A percentile compares a stretch with the other conserved stretches of the same genome.
Evolutionary conservation across 2,113 vertebrate species (phyloP).

Genomic region (Malurus alboscapulatus): DNA sequence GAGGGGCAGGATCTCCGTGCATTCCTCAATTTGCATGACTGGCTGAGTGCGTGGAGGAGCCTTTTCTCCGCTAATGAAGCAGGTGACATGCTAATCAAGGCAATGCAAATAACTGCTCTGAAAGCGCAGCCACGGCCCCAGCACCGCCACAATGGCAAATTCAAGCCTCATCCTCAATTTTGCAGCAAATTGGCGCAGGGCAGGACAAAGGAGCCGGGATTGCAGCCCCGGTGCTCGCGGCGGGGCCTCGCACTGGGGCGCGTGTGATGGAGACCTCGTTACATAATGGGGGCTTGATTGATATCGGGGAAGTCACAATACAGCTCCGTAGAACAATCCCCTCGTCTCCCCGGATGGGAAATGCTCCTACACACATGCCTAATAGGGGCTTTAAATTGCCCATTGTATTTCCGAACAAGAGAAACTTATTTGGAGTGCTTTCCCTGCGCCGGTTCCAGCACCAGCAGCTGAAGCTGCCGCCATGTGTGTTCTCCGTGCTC

Average conservation of each 20-base stretch:
- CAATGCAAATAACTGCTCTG: slow-evolving; percentile 22
- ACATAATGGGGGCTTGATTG: slow-evolving; percentile 62
- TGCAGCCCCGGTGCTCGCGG: slow-evolving; percentile 4
- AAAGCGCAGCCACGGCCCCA: background rate
- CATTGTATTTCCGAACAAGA: slow-evolving; percentile 64
- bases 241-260: background rate
- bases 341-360: slow-evolving; percentile 36
- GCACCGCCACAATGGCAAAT: background rate
- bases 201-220: slow-evolving; percentile 55
- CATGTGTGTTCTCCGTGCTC: background rate
- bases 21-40: slow-evolving; percentile 54
- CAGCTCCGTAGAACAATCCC: background rate
- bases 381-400: slow-evolving; percentile 40
- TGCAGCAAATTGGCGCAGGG: slow-evolving; percentile 24
- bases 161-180: background rate
- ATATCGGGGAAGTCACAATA: slow-evolving; percentile 16
- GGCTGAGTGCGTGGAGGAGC: slow-evolving; percentile 8
- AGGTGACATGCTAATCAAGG: slow-evolving; percentile 51
- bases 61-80: slow-evolving; percentile 40
- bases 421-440: slow-evolving; percentile 46
- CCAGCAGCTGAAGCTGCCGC: background rate
- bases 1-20: slow-evolving; percentile 28
- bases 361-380: slow-evolving; percentile 35
- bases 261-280: background rate
- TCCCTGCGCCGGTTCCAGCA: background rate